Base-by-base conservation (phyloP, 2,113 vertebrate genomes). In the Chloropsis hardwickii region DNA sequence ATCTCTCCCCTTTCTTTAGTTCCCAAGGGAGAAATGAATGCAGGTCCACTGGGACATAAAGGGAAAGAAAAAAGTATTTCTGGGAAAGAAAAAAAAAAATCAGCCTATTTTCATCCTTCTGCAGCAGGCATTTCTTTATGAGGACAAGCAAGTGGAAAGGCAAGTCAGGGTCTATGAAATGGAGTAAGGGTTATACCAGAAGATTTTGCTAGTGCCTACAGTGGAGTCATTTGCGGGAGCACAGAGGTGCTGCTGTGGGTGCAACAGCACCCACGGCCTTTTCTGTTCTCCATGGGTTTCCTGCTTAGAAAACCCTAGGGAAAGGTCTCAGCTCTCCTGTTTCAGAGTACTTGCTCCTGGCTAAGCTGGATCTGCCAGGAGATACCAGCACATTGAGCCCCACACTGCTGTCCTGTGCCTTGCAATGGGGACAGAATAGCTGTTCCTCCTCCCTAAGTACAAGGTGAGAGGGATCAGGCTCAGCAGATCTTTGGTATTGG, bases 401-500 rank as follows among this genome's bases (percentile, higher is more conserved):
- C 12, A 31, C 21, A 25, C 45, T 62, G 50, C 65, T 62, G 54
- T 25, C 31, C 45, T 1, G 6, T 19, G 39, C n/a, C 33, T 66
- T 50, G 44, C 20, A 45, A 11, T 1, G 2, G 5, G 35, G 33
- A 5, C 33, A n/a, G 50, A 91, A 17, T 39, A 72, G 20, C 20
- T 58, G 47, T 60, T 88, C 39, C 23, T 58, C 39, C 56, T 62
- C 50, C 44, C 40, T 14, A 33, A 61, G 51, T 7, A 20, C 33
- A 76, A 35, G 37, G 12, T 15, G 29, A 51, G 42, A 60, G 17
- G 40, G 42, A 79, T 31, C 16, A n/a, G 12, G 5, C 29, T 56
- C 0, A 0, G 53, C 58, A 77, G 19, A 56, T 11, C 42, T 66
- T 76, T 58, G 62, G 10, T 14, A 8, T 1, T 20, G 20, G 37